Evolutionary conservation across 2,797 vertebrate species (phyloP).

Genomic region (Apodemus agrarius): DNA sequence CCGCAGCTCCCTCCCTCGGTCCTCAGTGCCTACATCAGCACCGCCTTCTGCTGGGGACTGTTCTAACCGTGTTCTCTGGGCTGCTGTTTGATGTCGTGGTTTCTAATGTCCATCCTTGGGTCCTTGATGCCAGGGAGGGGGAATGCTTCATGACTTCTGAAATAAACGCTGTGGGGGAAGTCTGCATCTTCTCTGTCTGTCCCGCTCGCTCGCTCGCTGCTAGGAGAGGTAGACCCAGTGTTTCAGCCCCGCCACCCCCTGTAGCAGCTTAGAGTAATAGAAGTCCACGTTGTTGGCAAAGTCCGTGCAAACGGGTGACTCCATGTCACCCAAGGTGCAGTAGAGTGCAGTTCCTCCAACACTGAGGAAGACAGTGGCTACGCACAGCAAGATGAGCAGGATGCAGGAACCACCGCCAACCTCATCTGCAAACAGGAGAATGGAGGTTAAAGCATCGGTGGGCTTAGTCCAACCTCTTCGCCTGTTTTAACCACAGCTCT

Average conservation of each 20-base stretch:
- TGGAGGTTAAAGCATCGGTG: fast-evolving
- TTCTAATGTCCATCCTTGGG: constrained; percentile 53
- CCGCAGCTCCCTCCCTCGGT: constrained; percentile 56
- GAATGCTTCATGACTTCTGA: constrained; percentile 75
- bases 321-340: constrained; percentile 93
- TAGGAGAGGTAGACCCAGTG: constrained; percentile 92
- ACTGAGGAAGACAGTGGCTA: constrained; percentile 96
- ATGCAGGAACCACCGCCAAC: constrained; percentile 94
- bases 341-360: constrained; percentile 96
- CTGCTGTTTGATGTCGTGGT: constrained; percentile 62
- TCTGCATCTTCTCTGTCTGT: constrained; percentile 63
- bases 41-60: constrained; percentile 49
- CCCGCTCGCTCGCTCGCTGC: constrained; percentile 42
- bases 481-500: neutral
- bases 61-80: constrained; percentile 65
- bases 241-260: constrained; percentile 90
- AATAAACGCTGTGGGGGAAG: constrained; percentile 59
- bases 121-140: constrained; percentile 53
- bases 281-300: constrained; percentile 95
- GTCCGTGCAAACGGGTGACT: constrained; percentile 95
- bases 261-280: constrained; percentile 90
- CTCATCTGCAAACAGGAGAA: constrained; percentile 90
- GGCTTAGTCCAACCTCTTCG: neutral
- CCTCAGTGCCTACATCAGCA: constrained; percentile 62
- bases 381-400: constrained; percentile 94